Conservation (phyloP, 2,888 invertebrate genomes). For the Agapostemon virescens region DNA sequence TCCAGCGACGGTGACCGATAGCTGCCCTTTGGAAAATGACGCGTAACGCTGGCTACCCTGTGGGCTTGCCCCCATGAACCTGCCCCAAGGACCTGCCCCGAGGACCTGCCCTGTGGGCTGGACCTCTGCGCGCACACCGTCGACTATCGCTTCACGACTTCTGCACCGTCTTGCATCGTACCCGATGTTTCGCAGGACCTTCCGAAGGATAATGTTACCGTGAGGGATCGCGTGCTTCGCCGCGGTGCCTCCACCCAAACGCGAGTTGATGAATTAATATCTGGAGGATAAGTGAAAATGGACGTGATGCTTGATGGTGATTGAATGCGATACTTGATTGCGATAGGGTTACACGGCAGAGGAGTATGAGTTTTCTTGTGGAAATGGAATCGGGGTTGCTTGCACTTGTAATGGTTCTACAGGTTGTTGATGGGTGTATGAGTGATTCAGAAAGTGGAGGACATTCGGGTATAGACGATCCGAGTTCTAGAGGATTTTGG, state of each 20-base stretch:
- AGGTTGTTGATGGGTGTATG: no score
- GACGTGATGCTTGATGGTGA: background rate
- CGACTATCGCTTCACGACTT: background rate
- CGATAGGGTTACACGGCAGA: background rate
- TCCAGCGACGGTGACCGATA: constrained; percentile 62
- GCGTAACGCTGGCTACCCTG: constrained; percentile 18
- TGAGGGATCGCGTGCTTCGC: background rate
- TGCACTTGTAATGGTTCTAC: no score
- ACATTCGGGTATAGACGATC: no score
- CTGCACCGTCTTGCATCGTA: background rate
- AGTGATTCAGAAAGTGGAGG: no score
- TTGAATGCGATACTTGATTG: background rate
- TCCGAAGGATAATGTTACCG: background rate
- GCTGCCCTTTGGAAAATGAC: constrained; percentile 63
- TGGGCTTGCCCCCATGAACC: background rate
- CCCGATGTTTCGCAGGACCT: background rate
- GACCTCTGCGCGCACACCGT: background rate
- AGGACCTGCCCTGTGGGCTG: background rate
- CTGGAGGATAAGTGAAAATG: background rate
- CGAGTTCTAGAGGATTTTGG: no score
- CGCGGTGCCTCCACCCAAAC: background rate
- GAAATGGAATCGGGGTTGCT: no score
- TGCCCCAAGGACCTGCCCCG: no score
- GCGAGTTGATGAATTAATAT: background rate
- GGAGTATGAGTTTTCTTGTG: no score